These are phyloP conservation scores for Cebus imitator DNA, from an alignment of 2,113 vertebrate species.

Conservation along the genomic window DNA sequence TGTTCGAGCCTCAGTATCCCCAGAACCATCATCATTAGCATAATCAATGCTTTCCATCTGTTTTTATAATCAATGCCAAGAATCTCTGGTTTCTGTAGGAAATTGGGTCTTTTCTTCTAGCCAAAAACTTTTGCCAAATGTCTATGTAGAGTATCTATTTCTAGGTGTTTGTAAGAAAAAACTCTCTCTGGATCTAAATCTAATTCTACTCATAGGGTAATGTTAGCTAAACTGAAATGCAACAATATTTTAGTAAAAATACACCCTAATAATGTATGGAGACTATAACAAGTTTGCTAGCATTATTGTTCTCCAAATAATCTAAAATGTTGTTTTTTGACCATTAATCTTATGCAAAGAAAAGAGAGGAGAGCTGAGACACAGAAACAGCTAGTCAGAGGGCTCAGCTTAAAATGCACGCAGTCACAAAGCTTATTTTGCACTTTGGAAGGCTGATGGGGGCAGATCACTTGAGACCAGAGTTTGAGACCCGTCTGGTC, in stretches of 20 bases:
- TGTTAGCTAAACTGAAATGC: neutral
- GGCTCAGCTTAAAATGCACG: neutral
- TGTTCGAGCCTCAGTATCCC: neutral
- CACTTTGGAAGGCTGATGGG: too few species aligned
- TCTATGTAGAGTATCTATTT: neutral
- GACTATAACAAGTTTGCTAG: neutral
- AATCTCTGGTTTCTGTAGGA: neutral
- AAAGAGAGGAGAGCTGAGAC: neutral
- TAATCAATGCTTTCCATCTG: neutral
- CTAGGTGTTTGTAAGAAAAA: neutral
- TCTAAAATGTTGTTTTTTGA: neutral
- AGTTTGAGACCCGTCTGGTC: too few species aligned
- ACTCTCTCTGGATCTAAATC: neutral
- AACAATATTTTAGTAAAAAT: conserved; percentile 22
- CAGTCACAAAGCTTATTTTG: neutral
- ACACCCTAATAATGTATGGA: neutral
- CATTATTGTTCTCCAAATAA: neutral
- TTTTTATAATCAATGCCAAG: neutral
- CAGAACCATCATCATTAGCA: neutral
- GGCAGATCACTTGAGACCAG: too few species aligned
- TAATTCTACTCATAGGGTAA: neutral
- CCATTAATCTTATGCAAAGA: neutral
- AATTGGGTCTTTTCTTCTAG: conserved; percentile 16
- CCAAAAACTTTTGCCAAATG: neutral
- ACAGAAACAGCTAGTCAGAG: neutral